These are phyloP conservation scores for Numida meleagris DNA, from an alignment of 2,113 vertebrate species.

Conservation along the genomic window DNA sequence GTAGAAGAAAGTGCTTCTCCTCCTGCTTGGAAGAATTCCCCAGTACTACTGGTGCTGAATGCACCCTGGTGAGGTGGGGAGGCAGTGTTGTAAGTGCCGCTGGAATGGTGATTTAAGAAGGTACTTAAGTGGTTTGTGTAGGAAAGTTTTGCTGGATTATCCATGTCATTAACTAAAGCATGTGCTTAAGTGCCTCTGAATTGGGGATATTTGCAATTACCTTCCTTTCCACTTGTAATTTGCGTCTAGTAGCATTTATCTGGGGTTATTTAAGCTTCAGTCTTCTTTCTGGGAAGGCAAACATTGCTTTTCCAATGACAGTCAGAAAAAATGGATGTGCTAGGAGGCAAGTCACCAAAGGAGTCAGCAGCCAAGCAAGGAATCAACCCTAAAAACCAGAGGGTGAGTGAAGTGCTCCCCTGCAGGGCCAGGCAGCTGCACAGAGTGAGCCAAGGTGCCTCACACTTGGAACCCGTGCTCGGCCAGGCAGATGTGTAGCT, in stretches of 20 bases:
- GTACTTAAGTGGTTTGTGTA: background rate
- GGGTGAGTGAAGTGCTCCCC: fast-evolving
- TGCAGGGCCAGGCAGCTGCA: background rate
- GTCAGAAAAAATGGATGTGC: background rate
- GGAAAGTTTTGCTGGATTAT: background rate
- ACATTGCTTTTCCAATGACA: background rate
- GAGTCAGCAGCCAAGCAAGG: background rate
- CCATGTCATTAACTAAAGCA: background rate
- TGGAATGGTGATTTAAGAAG: background rate
- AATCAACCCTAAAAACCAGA: fast-evolving
- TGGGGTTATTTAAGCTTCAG: background rate
- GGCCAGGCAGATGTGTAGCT: fast-evolving
- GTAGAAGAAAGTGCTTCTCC: background rate
- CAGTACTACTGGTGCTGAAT: background rate
- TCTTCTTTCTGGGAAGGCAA: background rate
- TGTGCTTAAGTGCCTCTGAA: background rate
- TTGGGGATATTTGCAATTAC: background rate
- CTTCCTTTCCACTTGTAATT: background rate
- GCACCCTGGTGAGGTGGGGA: fast-evolving
- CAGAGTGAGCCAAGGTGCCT: background rate
- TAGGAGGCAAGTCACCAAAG: fast-evolving
- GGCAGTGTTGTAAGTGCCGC: background rate
- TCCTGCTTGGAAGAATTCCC: background rate
- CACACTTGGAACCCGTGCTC: fast-evolving
- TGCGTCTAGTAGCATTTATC: background rate